Evolutionary conservation across 2,888 invertebrate species (phyloP), one percentile per base, ranked within the genome.

Genomic region (Drosophila suboccidentalis): DNA sequence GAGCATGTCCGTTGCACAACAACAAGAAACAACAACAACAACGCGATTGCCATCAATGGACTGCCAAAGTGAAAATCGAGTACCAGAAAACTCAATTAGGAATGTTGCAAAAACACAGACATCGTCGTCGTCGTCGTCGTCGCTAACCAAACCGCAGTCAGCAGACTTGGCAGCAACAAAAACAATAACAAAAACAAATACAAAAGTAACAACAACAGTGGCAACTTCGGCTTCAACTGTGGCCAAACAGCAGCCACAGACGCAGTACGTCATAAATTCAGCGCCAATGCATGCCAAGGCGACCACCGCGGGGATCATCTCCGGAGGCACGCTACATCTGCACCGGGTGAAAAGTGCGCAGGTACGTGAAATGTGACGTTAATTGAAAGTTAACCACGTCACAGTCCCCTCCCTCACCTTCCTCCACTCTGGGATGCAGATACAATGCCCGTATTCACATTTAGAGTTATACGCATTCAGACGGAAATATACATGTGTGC

Each of bases 61-160:
- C 63, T 71, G 82, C 73, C 84, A 78, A 76, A 87, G 85, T 87
- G 87, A 85, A 82, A 84, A 80, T 53, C 82, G 72, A 80, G 68
- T 88, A 86, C 80, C 80, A 82, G 87, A 88, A 88, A 86, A 86
- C 84, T 86, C 84, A 88, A 88, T 86, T 86, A 86, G 81, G 78
- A 82, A 76, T 87, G 77, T 75, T 70, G 78, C 82, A 71, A 83
- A 76, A 71, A 78, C 80, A 70, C 75, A 71, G 72, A 65, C 77
- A 57, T 19, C 49, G 57, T 54, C 38, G 62, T 38, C 43, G 11
- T 38, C 43, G 11, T 4, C 13, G 41, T n/a, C 34, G 47, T 26
- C 61, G 38, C 38, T 69, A 62, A 19, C 64, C 34, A 71, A 69
- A 43, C 67, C 66, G 50, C 50, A 50, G 36, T 50, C 32, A 36